Base-by-base conservation (phyloP, 1,140 invertebrate genomes). In the Caerostris darwini region DNA sequence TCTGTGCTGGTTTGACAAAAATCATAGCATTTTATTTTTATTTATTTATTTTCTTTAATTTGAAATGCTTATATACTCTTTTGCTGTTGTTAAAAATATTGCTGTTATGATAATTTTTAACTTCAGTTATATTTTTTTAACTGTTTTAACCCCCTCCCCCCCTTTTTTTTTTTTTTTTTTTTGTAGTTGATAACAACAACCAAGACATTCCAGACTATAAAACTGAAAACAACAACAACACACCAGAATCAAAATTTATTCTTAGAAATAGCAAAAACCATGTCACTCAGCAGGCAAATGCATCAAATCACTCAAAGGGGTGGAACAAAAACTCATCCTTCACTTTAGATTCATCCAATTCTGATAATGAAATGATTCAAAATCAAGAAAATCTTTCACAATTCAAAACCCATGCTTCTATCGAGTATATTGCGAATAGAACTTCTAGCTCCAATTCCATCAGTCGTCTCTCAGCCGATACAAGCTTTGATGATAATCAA, bases 161-260 rank as follows among this genome's bases (percentile, higher is more conserved):
- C n/a, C n/a, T n/a, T n/a, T 59, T 2, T 83, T 7, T 56, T 85
- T 85, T 7, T 57, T 85, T 34, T 57, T 14, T n/a, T n/a, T 81
- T 85, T 85, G 6, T 57, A 58, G 54, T 8, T 85, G 82, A 57
- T 58, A 54, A 57, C 3, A n/a, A n/a, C 3, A n/a, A 57, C 56
- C 54, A 50, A 77, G 10, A 85, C 57, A 19, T 58, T 57, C 54
- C 54, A 19, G 19, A 57, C 7, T 34, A 19, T 4, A 56, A 82
- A 56, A 17, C 34, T 54, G 85, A 87, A 59, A 87, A 87, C 19
- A 87, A 87, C 53, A 87, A 87, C 19, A 87, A 87, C 14, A 87
- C 19, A 6, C 19, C 50, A 50, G 58, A 50, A 12, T 77, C 69
- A 10, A 7, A 77, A 53, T 3, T 10, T 12, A 77, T 77, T 77